phyloP scores from a whole-genome alignment of 1,140 invertebrate species.

The Ostrea denselamellosa region DNA sequence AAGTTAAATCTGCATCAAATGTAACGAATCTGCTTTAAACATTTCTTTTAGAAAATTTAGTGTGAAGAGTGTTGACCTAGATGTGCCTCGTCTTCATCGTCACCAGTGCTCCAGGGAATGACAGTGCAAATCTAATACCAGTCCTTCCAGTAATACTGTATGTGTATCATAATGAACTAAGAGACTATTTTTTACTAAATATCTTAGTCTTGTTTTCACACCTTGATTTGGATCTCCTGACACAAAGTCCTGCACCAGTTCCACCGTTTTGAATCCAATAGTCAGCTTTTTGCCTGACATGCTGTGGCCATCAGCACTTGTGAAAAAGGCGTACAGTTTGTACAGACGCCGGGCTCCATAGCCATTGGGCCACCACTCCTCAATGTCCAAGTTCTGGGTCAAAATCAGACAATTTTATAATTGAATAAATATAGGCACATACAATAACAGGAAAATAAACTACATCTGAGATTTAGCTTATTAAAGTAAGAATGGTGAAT shows the following conservation, averaged over 20 bases:
- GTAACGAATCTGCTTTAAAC: no score
- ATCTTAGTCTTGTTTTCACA: slow-evolving; percentile 39
- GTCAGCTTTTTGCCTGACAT: slow-evolving; percentile 76
- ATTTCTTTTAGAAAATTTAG: no score
- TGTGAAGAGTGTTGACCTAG: no score
- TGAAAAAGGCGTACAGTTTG: slow-evolving; percentile 81
- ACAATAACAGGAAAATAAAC: neutral
- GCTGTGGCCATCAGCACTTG: slow-evolving; percentile 73
- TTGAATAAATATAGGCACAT: neutral
- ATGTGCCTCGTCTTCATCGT: no score
- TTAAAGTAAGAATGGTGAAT: no score
- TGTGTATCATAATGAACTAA: no score
- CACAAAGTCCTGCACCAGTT: slow-evolving; percentile 81
- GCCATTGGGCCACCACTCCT: slow-evolving; percentile 96
- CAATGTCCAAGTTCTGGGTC: slow-evolving; percentile 51
- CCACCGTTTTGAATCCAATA: slow-evolving; percentile 93
- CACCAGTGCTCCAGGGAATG: no score
- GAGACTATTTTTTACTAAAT: no score
- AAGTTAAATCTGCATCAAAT: neutral
- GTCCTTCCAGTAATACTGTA: no score
- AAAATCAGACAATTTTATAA: neutral
- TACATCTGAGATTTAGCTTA: no score
- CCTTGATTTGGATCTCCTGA: slow-evolving; percentile 56
- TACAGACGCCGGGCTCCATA: slow-evolving; percentile 92
- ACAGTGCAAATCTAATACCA: no score